Evolutionary conservation across 2,113 vertebrate genomes (phyloP).

Genomic region (Anhinga rufa): DNA sequence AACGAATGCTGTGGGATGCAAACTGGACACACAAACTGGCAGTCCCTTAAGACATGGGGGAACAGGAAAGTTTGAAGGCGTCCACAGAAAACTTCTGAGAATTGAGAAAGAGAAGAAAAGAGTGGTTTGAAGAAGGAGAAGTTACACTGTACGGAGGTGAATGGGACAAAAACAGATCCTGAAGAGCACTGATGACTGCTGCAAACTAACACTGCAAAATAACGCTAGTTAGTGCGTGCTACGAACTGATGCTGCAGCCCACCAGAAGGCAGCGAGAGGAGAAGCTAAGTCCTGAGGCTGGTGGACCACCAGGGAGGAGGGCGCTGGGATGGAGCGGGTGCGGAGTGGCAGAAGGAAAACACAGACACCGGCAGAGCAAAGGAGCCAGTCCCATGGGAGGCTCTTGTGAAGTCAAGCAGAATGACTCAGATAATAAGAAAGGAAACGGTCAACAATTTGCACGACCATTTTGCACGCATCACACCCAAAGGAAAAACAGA

Average conservation of each 20-base stretch:
- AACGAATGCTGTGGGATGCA: background rate
- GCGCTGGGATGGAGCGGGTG: fast-evolving
- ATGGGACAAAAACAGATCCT: background rate
- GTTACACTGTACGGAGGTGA: background rate
- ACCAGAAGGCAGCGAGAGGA: background rate
- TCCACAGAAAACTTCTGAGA: background rate
- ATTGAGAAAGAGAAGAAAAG: background rate
- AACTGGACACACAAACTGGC: background rate
- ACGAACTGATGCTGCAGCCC: background rate
- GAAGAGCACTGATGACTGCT: background rate
- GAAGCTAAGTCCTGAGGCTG: background rate
- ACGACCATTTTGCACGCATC: background rate
- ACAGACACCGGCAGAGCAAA: fast-evolving
- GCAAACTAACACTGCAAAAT: background rate
- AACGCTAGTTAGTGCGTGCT: too few species aligned
- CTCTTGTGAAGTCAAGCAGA: background rate
- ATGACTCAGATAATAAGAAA: conserved; percentile 13
- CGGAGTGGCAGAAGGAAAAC: background rate
- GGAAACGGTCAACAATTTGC: background rate
- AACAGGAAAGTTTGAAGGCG: background rate
- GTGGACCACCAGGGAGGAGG: background rate
- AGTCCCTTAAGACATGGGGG: background rate
- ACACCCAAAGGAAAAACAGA: background rate
- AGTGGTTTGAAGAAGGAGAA: background rate
- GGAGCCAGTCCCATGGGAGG: background rate